Percentiles rank a stretch among this genome's conserved stretches.
Conservation (phyloP, 2,888 invertebrate genomes). For the Ecdyonurus torrentis region DNA sequence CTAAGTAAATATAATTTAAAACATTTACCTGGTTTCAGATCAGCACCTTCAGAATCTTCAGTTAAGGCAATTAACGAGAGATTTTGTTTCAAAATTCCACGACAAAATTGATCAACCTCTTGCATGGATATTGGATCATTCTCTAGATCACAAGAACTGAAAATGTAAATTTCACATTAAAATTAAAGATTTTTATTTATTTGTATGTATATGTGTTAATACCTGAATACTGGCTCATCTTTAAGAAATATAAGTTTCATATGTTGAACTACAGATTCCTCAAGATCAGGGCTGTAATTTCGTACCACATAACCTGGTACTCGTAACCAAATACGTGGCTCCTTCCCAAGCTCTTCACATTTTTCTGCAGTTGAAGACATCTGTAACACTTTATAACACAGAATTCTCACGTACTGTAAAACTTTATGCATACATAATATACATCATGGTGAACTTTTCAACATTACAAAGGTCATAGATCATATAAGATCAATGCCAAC, state of each 20-base stretch:
- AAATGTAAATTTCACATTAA: too few species aligned
- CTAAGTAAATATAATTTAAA: neutral
- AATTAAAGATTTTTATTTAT: too few species aligned
- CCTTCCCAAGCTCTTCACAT: neutral
- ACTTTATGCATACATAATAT: too few species aligned
- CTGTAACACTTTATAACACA: too few species aligned
- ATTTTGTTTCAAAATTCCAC: neutral
- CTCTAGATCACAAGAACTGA: neutral
- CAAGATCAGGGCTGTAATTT: neutral
- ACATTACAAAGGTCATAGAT: too few species aligned
- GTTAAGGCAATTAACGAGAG: neutral
- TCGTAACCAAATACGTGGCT: neutral
- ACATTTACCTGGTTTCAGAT: neutral
- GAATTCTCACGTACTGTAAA: too few species aligned
- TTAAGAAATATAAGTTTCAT: neutral
- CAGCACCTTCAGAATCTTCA: neutral
- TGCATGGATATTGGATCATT: neutral
- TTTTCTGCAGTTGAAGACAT: too few species aligned
- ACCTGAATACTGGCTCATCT: neutral
- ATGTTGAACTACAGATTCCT: neutral
- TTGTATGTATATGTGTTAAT: neutral
- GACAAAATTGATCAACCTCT: neutral
- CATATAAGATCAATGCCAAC: too few species aligned
- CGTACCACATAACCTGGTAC: neutral
- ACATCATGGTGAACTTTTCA: too few species aligned